Evolutionary conservation across 2,113 vertebrate species (phyloP), one percentile per base, ranked within the genome.

Genomic region (Silurus asotus): DNA sequence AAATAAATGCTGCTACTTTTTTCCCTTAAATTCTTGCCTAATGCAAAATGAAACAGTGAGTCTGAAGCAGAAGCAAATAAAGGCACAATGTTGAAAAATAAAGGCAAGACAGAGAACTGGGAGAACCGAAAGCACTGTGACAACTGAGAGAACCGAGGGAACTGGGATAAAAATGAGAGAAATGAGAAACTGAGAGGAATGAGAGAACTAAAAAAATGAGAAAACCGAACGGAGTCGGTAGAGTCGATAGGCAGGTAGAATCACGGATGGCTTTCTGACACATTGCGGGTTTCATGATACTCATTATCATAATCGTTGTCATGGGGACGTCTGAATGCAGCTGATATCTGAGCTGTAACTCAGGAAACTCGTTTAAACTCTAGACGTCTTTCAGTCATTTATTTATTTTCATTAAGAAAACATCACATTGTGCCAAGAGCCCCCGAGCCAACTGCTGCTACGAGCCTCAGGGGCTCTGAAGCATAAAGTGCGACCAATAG

Each of bases 321-420:
- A 0, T 49, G 78, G 87, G 81, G 61, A 67, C 94, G 94, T 94
- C 92, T 91, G 90, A 93, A 88, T 89, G 93, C 93, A 91, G 90
- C 91, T 92, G 94, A 93, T 94, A 89, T 90, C 82, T 90, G 90
- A 88, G 92, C 91, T 92, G 91, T 94, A 93, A 94, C 95, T 95
- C 87, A 88, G 91, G 90, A 92, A 88, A 89, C 91, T 87, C 77
- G 80, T 88, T 90, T 92, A 88, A 93, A 82, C 64, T 93, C 93
- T 91, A 88, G 91, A 92, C 85, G 69, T 62, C 72, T 37, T 90
- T 86, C 28, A 76, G 61, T 87, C 70, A 48, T 45, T 64, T 37
- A 37, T 37, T 82, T 65, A 79, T 92, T 93, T 92, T 88, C 92
- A 84, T 55, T n/a, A 90, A 92, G 88, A 91, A 94, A 94, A 93